phyloP scores from a whole-genome alignment of 2,113 vertebrate genomes.

The Calidris pygmaea region DNA sequence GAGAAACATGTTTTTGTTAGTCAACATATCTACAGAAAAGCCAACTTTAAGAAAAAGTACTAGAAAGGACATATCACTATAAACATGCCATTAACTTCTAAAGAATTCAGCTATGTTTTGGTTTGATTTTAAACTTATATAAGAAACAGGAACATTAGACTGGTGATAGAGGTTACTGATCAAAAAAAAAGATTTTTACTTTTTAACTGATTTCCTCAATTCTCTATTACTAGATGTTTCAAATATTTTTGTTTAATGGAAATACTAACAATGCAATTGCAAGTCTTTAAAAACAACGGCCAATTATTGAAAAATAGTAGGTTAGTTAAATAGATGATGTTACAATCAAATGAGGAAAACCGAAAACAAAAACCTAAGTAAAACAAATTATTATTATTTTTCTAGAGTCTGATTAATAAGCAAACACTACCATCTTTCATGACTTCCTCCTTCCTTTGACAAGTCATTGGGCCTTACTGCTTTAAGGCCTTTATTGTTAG shows the following conservation, averaged over 20 bases:
- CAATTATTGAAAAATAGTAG: not conserved
- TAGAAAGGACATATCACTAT: not conserved
- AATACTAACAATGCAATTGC: not conserved
- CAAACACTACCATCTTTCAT: not conserved
- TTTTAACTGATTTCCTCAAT: not conserved
- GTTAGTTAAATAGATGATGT: not conserved
- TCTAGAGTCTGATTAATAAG: not conserved
- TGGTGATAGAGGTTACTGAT: not conserved
- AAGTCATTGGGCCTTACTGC: not conserved
- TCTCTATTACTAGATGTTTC: not conserved
- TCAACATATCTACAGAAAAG: not conserved
- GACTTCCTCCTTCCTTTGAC: not conserved
- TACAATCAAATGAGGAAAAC: not conserved
- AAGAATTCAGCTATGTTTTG: not conserved
- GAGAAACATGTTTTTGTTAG: not conserved
- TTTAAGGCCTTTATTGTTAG: slow-evolving; percentile 28
- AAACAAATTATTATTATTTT: not conserved
- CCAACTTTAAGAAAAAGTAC: not conserved
- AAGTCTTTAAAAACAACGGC: not conserved
- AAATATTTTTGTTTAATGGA: not conserved
- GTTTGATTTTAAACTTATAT: not conserved
- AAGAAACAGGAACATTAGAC: not conserved
- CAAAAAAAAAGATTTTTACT: not conserved
- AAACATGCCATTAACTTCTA: not conserved
- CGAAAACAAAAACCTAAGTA: not conserved